Conservation (phyloP, 1,140 invertebrate genomes). For the Brachionus paranguensis region DNA sequence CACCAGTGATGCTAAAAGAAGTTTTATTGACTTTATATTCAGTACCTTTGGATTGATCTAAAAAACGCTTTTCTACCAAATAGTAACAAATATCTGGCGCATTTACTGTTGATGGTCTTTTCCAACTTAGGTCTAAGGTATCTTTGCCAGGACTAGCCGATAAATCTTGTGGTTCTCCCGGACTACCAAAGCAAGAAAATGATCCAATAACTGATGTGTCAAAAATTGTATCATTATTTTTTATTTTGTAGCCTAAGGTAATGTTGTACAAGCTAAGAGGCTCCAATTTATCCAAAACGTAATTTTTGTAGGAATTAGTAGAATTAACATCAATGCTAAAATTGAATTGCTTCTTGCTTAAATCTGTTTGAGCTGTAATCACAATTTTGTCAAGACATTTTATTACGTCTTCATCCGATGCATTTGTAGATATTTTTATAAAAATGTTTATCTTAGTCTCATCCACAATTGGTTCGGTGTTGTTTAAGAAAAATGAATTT, state of each 20-base stretch:
- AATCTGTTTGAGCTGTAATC: not conserved
- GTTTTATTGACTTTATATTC: not conserved
- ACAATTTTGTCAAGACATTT: not conserved
- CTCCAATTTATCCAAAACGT: not conserved
- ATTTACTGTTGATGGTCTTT: not conserved
- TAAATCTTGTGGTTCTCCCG: not conserved
- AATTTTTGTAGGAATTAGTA: not conserved
- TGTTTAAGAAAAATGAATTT: not conserved
- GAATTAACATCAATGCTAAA: too few species aligned
- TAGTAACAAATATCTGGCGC: conserved; percentile 27
- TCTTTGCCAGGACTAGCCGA: not conserved
- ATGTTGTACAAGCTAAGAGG: not conserved
- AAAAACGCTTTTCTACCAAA: not conserved
- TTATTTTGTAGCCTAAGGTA: not conserved
- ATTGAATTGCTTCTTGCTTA: not conserved
- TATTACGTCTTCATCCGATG: not conserved
- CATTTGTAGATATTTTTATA: not conserved
- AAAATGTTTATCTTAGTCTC: not conserved
- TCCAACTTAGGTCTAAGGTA: not conserved
- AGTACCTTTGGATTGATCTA: not conserved
- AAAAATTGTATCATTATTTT: not conserved
- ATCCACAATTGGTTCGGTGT: not conserved
- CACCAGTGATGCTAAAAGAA: not conserved
- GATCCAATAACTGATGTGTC: not conserved
- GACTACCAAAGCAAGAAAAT: not conserved